Conservation (phyloP, 2,797 vertebrate species). For the Pangasius krempfi region DNA sequence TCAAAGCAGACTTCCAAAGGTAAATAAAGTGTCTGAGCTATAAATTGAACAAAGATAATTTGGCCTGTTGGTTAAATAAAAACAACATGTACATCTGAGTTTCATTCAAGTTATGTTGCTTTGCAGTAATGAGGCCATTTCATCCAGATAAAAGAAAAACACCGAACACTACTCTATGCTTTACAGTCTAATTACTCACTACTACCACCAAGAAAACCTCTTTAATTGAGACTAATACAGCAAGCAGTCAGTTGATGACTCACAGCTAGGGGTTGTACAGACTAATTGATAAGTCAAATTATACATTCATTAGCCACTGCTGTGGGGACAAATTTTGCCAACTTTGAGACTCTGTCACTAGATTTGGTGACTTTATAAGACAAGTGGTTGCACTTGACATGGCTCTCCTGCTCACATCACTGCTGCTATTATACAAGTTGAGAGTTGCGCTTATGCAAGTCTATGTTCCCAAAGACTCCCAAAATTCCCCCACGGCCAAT, state of each 20-base stretch:
- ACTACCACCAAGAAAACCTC: not conserved
- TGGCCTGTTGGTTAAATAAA: not conserved
- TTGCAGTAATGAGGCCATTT: conserved; percentile 20
- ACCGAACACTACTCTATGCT: conserved; percentile 8
- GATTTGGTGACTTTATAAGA: not conserved
- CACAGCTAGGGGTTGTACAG: not conserved
- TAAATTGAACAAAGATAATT: not conserved
- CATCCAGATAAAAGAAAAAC: conserved; percentile 17
- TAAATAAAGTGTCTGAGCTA: not conserved
- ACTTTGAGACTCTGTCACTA: not conserved
- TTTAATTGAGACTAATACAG: conserved; percentile 17
- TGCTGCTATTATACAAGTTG: not conserved
- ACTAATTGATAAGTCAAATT: not conserved
- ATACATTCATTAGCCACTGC: not conserved
- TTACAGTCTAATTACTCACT: conserved; percentile 21
- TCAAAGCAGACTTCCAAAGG: not conserved
- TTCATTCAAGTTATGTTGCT: not conserved
- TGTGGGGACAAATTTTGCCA: not conserved
- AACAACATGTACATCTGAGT: not conserved
- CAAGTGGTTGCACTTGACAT: not conserved
- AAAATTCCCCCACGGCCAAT: not conserved
- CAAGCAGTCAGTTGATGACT: conserved; percentile 17
- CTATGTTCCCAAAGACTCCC: not conserved
- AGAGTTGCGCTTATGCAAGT: not conserved
- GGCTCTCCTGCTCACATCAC: not conserved